These are phyloP conservation scores for Eristalinus aeneus DNA, from an alignment of 2,888 invertebrate genomes.

Conservation along the genomic window DNA sequence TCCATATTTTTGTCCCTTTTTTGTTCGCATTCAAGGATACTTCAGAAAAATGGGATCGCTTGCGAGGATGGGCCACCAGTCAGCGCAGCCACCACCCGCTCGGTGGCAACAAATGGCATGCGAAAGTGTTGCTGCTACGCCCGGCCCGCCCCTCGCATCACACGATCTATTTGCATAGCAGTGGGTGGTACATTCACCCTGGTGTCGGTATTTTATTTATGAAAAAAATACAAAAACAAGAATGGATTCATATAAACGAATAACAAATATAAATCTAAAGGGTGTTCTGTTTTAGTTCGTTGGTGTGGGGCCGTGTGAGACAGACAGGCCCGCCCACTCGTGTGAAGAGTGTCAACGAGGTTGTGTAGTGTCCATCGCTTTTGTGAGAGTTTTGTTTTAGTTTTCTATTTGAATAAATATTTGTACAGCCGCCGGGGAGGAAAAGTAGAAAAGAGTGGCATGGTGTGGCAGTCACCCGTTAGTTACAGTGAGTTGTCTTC, in stretches of 20 bases:
- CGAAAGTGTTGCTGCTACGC: conserved; percentile 43
- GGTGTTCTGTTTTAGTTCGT: background rate
- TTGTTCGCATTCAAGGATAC: conserved; percentile 43
- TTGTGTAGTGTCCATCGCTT: conserved; percentile 20
- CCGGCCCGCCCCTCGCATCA: background rate
- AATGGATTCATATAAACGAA: background rate
- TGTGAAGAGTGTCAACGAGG: background rate
- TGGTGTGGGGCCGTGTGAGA: conserved; percentile 6
- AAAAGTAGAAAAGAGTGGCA: background rate
- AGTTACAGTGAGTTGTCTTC: background rate
- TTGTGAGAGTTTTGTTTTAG: conserved; percentile 21
- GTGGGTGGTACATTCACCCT: background rate
- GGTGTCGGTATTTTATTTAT: conserved; percentile 38
- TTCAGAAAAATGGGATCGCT: conserved; percentile 35
- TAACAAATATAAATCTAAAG: conserved; percentile 48
- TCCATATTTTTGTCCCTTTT: conserved; percentile 2
- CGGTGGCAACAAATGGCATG: conserved; percentile 55
- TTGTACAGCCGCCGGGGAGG: conserved; percentile 13
- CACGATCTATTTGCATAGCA: conserved; percentile 21
- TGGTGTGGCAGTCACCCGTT: too few relatives aligned
- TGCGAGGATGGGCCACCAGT: conserved; percentile 25
- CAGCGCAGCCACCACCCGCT: conserved; percentile 10
- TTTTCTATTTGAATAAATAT: conserved; percentile 47
- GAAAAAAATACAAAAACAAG: conserved; percentile 22
- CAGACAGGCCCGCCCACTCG: background rate